phyloP scores from a whole-genome alignment of 2,888 invertebrate genomes.

The Apoda limacodes region DNA sequence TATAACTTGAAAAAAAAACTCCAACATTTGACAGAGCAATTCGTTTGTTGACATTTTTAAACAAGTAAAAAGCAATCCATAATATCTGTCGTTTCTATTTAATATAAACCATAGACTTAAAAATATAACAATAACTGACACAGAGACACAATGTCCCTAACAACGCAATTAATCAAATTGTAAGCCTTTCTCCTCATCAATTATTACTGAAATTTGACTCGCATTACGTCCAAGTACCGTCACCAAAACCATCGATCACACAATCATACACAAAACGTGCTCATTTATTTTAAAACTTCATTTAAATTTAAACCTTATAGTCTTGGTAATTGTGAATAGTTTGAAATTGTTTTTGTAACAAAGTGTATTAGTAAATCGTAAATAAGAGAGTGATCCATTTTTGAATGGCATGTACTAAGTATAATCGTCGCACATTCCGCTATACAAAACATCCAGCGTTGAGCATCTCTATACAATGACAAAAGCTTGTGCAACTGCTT shows the following conservation, averaged over 20 bases:
- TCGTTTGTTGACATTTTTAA: too few species aligned
- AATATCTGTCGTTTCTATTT: too few species aligned
- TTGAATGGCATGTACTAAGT: conserved; percentile 33
- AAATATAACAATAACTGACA: neutral
- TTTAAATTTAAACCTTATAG: conserved; percentile 19
- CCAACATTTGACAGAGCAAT: too few species aligned
- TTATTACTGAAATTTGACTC: conserved; percentile 26
- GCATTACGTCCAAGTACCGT: conserved; percentile 25
- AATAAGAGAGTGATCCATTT: conserved; percentile 29
- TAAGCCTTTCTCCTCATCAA: conserved; percentile 30
- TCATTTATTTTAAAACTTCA: conserved; percentile 19
- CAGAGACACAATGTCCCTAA: conserved; percentile 3
- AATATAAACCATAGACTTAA: too few species aligned
- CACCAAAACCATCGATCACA: conserved; percentile 36
- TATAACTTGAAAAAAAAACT: too few species aligned
- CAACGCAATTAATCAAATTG: conserved; percentile 26
- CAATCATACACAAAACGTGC: conserved; percentile 20
- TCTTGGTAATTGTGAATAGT: too few species aligned
- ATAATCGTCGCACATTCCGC: conserved; percentile 55
- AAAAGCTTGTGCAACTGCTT: conserved; percentile 65
- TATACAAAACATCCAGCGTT: conserved; percentile 56
- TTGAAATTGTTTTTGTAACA: too few species aligned
- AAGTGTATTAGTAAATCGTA: too few species aligned
- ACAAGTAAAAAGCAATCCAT: too few species aligned
- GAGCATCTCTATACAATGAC: conserved; percentile 64